Percentiles rank a stretch among this genome's conserved stretches.
Conservation (phyloP, 2,797 vertebrate species). For the Liparis tanakae region DNA sequence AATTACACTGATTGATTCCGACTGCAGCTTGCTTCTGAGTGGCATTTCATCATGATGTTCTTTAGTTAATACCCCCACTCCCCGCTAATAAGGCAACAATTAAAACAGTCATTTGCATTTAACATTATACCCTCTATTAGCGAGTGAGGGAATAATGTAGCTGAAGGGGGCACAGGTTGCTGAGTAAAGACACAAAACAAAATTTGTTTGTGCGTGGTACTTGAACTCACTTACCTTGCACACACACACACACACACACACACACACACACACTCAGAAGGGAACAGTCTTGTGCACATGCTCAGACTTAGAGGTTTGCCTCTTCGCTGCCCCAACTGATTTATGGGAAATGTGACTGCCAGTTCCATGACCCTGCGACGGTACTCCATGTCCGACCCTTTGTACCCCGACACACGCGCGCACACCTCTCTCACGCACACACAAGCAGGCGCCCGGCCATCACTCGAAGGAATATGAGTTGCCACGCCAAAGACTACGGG, state of each 20-base stretch:
- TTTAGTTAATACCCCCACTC: conserved; percentile 76
- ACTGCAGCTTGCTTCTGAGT: conserved; percentile 71
- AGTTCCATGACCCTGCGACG: conserved; percentile 82
- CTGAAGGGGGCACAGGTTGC: conserved; percentile 52
- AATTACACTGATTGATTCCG: conserved; percentile 78
- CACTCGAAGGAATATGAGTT: conserved; percentile 85
- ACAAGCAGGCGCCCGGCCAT: conserved; percentile 76
- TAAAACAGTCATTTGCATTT: conserved; percentile 80
- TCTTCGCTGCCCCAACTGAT: conserved; percentile 69
- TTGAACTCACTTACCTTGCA: not conserved
- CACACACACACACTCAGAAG: conserved; percentile 6
- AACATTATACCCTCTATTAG: conserved; percentile 76
- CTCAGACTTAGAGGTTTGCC: conserved; percentile 8
- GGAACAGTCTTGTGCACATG: conserved; percentile 13
- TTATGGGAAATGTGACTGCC: conserved; percentile 81
- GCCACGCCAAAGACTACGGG: conserved; percentile 77
- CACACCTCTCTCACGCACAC: conserved; percentile 12
- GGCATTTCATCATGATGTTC: conserved; percentile 81
- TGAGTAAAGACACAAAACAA: conserved; percentile 21
- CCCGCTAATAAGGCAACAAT: conserved; percentile 75
- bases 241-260: conserved; percentile 1
- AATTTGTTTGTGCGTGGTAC: conserved; percentile 1
- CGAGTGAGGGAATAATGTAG: conserved; percentile 35
- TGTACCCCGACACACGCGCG: conserved; percentile 29
- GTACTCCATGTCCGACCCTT: conserved; percentile 69